A percentile compares a stretch with the other conserved stretches of the same genome.
These are phyloP conservation scores for Cryptomyrus ogoouensis DNA, from an alignment of 2,113 vertebrate species.

Conservation along the genomic window DNA sequence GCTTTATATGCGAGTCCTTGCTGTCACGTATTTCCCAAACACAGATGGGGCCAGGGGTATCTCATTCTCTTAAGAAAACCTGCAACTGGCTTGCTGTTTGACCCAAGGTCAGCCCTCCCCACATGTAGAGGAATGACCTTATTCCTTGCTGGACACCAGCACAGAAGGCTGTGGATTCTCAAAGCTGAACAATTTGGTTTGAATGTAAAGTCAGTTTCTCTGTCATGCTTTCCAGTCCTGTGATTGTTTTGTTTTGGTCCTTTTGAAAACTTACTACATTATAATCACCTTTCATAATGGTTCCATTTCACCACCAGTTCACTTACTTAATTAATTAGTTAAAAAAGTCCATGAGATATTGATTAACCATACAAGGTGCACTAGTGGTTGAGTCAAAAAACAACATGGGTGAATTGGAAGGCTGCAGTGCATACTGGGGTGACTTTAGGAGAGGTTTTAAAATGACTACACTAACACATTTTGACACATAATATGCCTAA, in stretches of 20 bases:
- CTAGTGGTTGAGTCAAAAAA: background rate
- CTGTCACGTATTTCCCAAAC: slow-evolving; percentile 5
- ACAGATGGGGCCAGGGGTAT: slow-evolving; percentile 19
- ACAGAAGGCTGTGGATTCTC: background rate
- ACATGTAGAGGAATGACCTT: slow-evolving; percentile 25
- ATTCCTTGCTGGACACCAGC: slow-evolving; percentile 1
- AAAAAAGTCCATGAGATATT: background rate
- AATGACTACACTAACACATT: background rate
- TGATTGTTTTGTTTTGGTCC: background rate
- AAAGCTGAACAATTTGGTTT: background rate
- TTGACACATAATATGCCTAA: background rate
- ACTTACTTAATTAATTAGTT: slow-evolving; percentile 1
- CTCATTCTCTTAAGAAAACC: slow-evolving; percentile 15
- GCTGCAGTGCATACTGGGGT: background rate
- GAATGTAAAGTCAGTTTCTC: background rate
- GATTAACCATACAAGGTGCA: background rate
- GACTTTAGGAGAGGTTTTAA: background rate
- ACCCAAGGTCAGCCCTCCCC: slow-evolving; percentile 31
- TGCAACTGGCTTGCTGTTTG: slow-evolving; percentile 39
- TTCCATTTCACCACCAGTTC: background rate
- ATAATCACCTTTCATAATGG: background rate
- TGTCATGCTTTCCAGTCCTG: background rate
- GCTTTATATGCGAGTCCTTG: background rate
- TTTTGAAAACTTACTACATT: background rate
- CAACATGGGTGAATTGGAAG: background rate